A percentile compares a stretch with the other conserved stretches of the same genome.
Evolutionary conservation across 2,888 invertebrate species (phyloP).

Genomic region (Yponomeuta malinellus): DNA sequence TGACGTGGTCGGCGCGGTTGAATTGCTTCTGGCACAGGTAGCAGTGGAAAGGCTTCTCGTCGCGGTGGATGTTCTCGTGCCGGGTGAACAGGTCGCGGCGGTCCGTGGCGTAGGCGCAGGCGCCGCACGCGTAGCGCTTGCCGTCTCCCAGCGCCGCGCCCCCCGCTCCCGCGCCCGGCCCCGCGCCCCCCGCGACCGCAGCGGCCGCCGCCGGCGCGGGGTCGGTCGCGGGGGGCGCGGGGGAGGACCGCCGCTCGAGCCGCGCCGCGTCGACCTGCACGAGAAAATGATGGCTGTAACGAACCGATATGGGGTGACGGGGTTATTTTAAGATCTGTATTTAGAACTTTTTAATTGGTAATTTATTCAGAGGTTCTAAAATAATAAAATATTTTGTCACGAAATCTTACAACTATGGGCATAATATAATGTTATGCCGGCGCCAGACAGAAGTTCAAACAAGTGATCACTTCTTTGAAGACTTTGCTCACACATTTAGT

Average conservation of each 20-base stretch:
- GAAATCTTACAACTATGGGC: neutral
- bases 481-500: too few species aligned
- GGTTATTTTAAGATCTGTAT: too few species aligned
- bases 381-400: neutral
- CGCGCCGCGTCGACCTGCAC: constrained; percentile 56
- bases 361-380: neutral
- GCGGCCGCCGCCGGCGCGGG: constrained; percentile 28
- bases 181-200: constrained; percentile 22
- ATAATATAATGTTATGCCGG: too few species aligned
- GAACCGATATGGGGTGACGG: neutral
- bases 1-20: constrained; percentile 95
- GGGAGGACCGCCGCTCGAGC: constrained; percentile 35
- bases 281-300: neutral
- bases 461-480: too few species aligned
- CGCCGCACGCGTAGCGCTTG: constrained; percentile 90
- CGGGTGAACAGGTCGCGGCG: constrained; percentile 92
- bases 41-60: constrained; percentile 95
- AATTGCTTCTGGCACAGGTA: constrained; percentile 95
- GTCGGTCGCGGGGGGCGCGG: constrained; percentile 11
- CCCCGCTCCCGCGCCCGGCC: constrained; percentile 22
- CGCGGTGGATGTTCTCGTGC: constrained; percentile 94
- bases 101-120: constrained; percentile 94
- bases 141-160: constrained; percentile 28
- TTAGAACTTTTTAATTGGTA: too few species aligned
- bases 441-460: too few species aligned